Evolutionary conservation across 2,888 invertebrate species (phyloP).

Genomic region (Harpagoxenus sublaevis): DNA sequence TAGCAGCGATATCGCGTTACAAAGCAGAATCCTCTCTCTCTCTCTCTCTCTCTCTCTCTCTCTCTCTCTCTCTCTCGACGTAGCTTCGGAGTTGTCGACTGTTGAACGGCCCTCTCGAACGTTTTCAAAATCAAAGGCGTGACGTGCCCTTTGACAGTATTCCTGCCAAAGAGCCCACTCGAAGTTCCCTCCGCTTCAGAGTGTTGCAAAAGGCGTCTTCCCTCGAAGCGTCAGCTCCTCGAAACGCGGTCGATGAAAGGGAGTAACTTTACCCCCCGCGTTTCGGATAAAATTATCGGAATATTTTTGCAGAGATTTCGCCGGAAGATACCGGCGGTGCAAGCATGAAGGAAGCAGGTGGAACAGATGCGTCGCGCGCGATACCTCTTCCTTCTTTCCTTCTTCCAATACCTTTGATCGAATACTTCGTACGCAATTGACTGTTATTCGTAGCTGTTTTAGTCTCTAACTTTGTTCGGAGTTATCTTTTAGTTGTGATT

Average conservation of each 20-base stretch:
- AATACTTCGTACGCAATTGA: slow-evolving; percentile 3
- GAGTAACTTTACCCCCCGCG: slow-evolving; percentile 18
- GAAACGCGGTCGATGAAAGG: slow-evolving; percentile 39
- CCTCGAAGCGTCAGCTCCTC: slow-evolving; percentile 24
- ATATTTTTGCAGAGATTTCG: slow-evolving; percentile 28
- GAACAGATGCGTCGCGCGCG: not conserved
- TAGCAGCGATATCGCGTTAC: slow-evolving; percentile 67
- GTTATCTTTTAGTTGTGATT: not conserved
- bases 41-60: slow-evolving; percentile 2
- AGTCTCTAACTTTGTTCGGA: not conserved
- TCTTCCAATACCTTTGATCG: not conserved
- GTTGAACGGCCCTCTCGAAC: slow-evolving; percentile 31
- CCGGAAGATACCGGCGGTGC: not conserved
- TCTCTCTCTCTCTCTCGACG: slow-evolving; percentile 53
- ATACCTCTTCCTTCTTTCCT: not conserved
- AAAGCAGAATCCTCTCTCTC: slow-evolving; percentile 63
- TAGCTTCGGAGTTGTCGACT: slow-evolving; percentile 59
- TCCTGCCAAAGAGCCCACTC: slow-evolving; percentile 28
- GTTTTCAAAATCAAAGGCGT: slow-evolving; percentile 47
- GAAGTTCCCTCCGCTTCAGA: slow-evolving; percentile 12
- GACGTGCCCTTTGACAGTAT: slow-evolving; percentile 44
- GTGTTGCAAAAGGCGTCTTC: slow-evolving; percentile 39
- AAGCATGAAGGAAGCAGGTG: not conserved
- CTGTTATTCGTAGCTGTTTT: not conserved
- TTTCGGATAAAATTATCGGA: slow-evolving; percentile 28